Percentiles rank a stretch among this genome's conserved stretches.
These are phyloP conservation scores for Anhinga rufa DNA, from an alignment of 2,113 vertebrate genomes.

Conservation along the genomic window DNA sequence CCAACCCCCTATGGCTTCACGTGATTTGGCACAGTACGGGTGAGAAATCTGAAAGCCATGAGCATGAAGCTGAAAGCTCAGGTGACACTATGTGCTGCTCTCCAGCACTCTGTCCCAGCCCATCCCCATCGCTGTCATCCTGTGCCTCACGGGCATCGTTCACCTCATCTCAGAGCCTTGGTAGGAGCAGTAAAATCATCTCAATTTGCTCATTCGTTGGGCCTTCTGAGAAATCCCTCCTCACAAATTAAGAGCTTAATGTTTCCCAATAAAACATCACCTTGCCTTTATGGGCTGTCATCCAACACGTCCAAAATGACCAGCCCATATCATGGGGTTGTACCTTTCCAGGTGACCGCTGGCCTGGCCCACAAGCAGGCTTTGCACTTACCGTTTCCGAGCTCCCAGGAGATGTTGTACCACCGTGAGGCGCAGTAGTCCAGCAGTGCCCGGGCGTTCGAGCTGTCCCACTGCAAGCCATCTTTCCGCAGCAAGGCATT, in stretches of 20 bases:
- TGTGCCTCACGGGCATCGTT: rapidly evolving
- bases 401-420: conserved; percentile 90
- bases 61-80: rapidly evolving
- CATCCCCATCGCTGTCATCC: background rate
- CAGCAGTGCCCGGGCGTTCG: conserved; percentile 80
- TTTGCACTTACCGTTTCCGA: conserved; percentile 85
- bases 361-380: background rate
- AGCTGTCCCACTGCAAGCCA: conserved; percentile 82
- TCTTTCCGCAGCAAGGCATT: conserved; percentile 85
- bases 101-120: background rate
- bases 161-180: background rate
- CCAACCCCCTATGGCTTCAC: background rate
- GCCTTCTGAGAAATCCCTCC: background rate
- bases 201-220: background rate
- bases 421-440: conserved; percentile 77
- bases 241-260: background rate
- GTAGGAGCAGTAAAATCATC: background rate
- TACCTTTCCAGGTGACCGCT: rapidly evolving
- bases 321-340: background rate
- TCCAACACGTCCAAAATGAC: background rate
- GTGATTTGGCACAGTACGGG: rapidly evolving
- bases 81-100: rapidly evolving
- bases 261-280: background rate
- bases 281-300: background rate
- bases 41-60: background rate